Percentiles rank a stretch among this genome's conserved stretches.
Evolutionary conservation across 2,888 invertebrate genomes (phyloP).

Genomic region (Rhingia rostrata): DNA sequence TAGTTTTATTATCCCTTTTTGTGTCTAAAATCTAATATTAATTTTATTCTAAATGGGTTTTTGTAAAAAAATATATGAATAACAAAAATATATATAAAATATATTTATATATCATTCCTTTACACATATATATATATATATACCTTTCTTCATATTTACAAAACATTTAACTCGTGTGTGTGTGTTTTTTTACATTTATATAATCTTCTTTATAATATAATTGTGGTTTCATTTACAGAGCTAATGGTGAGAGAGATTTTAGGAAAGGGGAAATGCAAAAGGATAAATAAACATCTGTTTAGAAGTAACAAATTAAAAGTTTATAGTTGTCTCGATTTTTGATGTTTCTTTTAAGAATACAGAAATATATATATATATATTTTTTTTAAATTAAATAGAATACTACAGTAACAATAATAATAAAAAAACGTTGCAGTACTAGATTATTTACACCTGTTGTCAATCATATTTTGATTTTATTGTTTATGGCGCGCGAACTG

Average conservation of each 20-base stretch:
- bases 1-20: not conserved
- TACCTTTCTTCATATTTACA: conserved; percentile 59
- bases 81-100: conserved; percentile 45
- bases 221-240: conserved; percentile 28
- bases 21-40: conserved; percentile 28
- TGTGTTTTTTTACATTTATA: conserved; percentile 26
- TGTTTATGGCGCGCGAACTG: conserved; percentile 44
- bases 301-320: conserved; percentile 58
- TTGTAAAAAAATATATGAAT: conserved; percentile 61
- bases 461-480: not conserved
- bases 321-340: conserved; percentile 41
- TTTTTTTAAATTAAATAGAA: conserved; percentile 28
- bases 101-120: conserved; percentile 25
- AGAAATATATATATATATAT: conserved; percentile 1
- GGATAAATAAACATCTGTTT: conserved; percentile 44
- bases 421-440: conserved; percentile 23
- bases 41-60: conserved; percentile 4
- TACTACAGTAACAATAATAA: conserved; percentile 50
- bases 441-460: too few relatives aligned
- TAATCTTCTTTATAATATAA: conserved; percentile 7
- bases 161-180: conserved; percentile 15
- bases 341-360: conserved; percentile 30
- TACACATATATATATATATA: conserved; percentile 28
- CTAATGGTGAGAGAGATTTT: conserved; percentile 19
- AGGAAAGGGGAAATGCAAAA: conserved; percentile 54